Evolutionary conservation across 2,888 invertebrate genomes (phyloP).

Genomic region (Antheraea assamensis): DNA sequence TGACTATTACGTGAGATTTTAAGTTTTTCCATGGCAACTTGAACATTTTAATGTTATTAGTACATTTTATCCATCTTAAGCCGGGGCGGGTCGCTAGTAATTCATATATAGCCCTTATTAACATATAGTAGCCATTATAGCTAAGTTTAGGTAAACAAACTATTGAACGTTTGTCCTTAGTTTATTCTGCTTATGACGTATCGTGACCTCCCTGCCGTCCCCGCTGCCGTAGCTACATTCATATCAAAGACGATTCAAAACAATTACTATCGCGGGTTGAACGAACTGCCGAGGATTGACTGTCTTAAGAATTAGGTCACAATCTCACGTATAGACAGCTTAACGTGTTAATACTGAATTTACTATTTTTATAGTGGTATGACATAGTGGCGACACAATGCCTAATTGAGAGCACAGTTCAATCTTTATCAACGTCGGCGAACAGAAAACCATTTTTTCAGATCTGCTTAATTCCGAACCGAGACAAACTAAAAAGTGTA

Average conservation of each 20-base stretch:
- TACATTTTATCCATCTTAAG: no score
- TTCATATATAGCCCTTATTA: background rate
- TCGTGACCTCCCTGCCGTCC: background rate
- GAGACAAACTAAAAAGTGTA: no score
- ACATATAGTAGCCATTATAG: background rate
- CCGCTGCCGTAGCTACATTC: background rate
- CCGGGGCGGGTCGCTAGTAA: no score
- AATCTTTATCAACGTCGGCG: no score
- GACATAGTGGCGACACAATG: no score
- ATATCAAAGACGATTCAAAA: conserved; percentile 1
- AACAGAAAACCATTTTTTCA: no score
- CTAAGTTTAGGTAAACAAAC: background rate
- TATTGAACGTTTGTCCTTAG: background rate
- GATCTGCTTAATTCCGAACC: no score
- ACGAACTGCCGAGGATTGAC: conserved; percentile 3
- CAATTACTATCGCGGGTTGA: conserved; percentile 1
- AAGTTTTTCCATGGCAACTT: no score
- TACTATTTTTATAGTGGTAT: background rate
- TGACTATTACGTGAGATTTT: no score
- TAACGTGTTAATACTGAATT: no score
- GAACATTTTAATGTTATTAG: no score
- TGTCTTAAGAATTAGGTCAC: background rate
- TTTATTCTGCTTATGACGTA: background rate
- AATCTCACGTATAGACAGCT: background rate
- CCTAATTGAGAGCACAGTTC: no score